Evolutionary conservation across 2,113 vertebrate species (phyloP).

Genomic region (Coregonus clupeaformis): DNA sequence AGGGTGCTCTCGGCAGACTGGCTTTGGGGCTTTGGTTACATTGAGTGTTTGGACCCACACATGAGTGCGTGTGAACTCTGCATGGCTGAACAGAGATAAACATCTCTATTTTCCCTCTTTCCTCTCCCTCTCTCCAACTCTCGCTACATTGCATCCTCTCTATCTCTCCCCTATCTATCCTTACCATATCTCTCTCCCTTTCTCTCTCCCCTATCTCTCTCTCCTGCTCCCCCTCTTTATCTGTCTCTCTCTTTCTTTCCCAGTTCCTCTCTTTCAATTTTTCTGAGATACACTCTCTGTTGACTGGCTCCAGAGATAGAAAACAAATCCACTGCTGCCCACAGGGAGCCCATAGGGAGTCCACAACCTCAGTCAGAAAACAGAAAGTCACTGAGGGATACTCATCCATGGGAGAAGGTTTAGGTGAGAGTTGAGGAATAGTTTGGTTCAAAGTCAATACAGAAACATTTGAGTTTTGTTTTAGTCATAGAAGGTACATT

Average conservation of each 20-base stretch:
- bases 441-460: constrained; percentile 13
- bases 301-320: constrained; percentile 5
- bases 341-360: neutral
- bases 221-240: constrained; percentile 13
- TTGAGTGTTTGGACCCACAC: constrained; percentile 28
- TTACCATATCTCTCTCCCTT: neutral
- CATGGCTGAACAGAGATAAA: constrained; percentile 50
- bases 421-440: neutral
- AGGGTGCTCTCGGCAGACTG: constrained; percentile 25
- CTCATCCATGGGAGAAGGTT: constrained; percentile 4
- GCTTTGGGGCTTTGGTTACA: neutral
- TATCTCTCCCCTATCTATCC: neutral
- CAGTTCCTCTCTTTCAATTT: neutral
- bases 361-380: constrained; percentile 13
- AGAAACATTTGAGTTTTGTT: too few relatives aligned
- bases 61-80: constrained; percentile 25
- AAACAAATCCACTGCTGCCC: constrained; percentile 15
- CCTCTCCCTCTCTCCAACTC: neutral
- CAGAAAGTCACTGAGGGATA: neutral
- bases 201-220: neutral
- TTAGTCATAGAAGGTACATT: too few relatives aligned
- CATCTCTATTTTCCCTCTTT: constrained; percentile 1
- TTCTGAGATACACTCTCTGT: neutral
- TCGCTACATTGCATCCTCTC: too few relatives aligned
- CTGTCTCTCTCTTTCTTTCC: neutral